Conservation (phyloP, 23 tunicate genomes). For the Phallusia fumigata region DNA sequence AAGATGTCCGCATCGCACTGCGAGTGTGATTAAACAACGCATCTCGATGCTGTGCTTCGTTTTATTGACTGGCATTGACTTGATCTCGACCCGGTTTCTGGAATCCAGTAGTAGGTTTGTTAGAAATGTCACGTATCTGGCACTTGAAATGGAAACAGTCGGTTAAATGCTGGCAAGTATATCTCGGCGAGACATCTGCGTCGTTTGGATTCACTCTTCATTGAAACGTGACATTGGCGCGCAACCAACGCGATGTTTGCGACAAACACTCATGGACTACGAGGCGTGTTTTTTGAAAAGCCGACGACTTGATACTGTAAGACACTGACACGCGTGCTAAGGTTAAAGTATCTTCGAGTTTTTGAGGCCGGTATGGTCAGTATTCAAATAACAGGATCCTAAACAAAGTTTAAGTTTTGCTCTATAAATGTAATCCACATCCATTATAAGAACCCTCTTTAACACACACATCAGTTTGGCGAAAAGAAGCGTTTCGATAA, state of each 20-base stretch:
- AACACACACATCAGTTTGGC: no score
- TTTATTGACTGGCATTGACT: neutral
- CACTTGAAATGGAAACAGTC: conserved; percentile 1
- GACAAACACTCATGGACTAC: no score
- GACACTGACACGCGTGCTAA: no score
- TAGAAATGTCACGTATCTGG: conserved; percentile 1
- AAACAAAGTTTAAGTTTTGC: no score
- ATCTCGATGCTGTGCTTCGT: neutral
- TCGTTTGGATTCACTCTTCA: neutral
- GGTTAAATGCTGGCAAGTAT: neutral
- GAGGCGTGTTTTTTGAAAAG: no score
- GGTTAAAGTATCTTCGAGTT: no score
- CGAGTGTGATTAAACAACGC: conserved; percentile 6
- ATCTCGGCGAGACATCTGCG: conserved; percentile 8
- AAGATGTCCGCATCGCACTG: neutral
- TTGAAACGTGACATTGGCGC: neutral
- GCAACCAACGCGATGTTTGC: neutral
- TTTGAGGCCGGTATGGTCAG: no score
- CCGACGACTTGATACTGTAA: no score
- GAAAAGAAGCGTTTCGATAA: no score
- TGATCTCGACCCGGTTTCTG: neutral
- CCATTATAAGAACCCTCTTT: no score
- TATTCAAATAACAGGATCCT: no score
- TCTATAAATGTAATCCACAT: no score
- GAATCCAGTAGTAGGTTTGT: neutral